Conservation (phyloP, 2,888 invertebrate genomes). For the Villa cingulata region DNA sequence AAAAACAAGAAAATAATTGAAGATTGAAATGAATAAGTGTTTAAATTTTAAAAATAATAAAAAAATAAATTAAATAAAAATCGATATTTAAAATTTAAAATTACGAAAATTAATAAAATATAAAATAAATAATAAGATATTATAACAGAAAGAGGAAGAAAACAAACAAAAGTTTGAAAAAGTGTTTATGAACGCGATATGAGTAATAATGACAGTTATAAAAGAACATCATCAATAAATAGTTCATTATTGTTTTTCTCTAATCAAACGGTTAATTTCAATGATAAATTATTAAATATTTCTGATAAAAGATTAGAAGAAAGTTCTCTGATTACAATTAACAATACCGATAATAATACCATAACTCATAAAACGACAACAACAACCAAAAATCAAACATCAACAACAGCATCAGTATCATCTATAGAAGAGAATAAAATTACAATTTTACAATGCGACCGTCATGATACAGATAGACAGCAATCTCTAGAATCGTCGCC, state of each 20-base stretch:
- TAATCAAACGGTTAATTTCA: background rate
- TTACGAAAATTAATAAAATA: too few species aligned
- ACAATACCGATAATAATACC: background rate
- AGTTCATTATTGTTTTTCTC: background rate
- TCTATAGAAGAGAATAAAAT: background rate
- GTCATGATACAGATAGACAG: too few species aligned
- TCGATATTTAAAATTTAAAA: too few species aligned
- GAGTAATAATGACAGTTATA: slow-evolving; percentile 5
- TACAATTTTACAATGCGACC: background rate
- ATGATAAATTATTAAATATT: background rate
- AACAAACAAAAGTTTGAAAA: background rate
- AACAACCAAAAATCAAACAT: background rate
- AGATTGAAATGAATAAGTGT: too few species aligned
- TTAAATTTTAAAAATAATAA: background rate
- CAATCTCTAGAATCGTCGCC: background rate
- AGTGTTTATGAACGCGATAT: background rate
- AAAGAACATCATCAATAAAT: slow-evolving; percentile 1
- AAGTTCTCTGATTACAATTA: too few species aligned
- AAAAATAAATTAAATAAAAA: background rate
- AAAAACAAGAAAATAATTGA: too few species aligned
- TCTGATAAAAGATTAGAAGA: too few species aligned
- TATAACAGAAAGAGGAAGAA: background rate
- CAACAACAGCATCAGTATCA: background rate
- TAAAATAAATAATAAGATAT: background rate
- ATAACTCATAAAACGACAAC: background rate